These are phyloP conservation scores for Cardinalis cardinalis DNA, from an alignment of 2,113 vertebrate species.

Conservation along the genomic window DNA sequence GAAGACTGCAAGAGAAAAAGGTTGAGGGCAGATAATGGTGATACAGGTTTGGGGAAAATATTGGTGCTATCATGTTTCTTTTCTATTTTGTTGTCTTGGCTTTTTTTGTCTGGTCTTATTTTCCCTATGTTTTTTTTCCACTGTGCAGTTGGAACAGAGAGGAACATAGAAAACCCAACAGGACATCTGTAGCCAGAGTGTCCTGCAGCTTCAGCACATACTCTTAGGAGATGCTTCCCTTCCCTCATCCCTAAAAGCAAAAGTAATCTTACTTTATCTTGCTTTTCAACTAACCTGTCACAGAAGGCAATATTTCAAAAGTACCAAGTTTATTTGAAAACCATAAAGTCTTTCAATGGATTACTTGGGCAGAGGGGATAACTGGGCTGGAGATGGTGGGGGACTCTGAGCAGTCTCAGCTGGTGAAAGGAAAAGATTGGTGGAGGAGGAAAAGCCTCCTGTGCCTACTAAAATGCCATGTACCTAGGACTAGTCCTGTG, in stretches of 20 bases:
- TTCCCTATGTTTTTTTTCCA: neutral
- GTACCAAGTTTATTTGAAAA: neutral
- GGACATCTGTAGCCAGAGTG: neutral
- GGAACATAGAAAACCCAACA: neutral
- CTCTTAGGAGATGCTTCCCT: neutral
- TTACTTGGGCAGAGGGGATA: neutral
- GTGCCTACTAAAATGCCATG: neutral
- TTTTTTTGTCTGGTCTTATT: neutral
- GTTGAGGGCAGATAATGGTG: neutral
- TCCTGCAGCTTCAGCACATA: neutral
- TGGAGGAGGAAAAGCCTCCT: neutral
- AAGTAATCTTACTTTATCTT: neutral
- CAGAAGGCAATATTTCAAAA: neutral
- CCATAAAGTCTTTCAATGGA: neutral
- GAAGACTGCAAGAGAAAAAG: neutral
- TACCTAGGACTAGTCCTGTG: neutral
- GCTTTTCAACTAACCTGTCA: neutral
- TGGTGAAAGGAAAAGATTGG: neutral
- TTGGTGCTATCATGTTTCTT: neutral
- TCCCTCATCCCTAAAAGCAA: neutral
- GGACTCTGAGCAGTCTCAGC: neutral
- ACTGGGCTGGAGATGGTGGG: neutral
- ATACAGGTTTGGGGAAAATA: neutral
- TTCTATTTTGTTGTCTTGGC: neutral
- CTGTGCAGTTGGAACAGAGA: neutral